phyloP scores from a whole-genome alignment of 2,888 invertebrate species.

The Ormyrus pomaceus region DNA sequence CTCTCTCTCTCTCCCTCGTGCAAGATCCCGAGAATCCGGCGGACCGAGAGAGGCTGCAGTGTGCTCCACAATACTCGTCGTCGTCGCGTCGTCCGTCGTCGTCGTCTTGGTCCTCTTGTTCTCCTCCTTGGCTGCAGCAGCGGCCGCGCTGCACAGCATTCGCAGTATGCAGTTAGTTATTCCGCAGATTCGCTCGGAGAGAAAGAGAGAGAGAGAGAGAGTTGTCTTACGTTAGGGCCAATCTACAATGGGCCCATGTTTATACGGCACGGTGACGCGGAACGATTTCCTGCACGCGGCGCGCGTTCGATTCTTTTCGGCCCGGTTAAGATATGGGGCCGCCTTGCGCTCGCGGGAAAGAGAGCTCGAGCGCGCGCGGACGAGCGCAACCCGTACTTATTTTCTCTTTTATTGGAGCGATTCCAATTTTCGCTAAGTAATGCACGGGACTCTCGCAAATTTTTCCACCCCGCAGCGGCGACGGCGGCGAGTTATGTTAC shows the following conservation, averaged over 20 bases:
- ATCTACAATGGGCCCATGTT: slow-evolving; percentile 26
- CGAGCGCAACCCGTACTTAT: neutral
- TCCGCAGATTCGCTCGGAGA: slow-evolving; percentile 34
- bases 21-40: slow-evolving; percentile 12
- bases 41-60: slow-evolving; percentile 7
- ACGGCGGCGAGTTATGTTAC: too few relatives aligned
- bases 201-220: slow-evolving; percentile 4
- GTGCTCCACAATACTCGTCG: slow-evolving; percentile 29
- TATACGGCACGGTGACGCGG: neutral
- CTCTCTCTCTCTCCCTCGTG: slow-evolving; percentile 9
- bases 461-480: too few relatives aligned
- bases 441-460: too few relatives aligned
- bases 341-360: too few relatives aligned
- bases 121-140: slow-evolving; percentile 19
- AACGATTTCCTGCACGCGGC: slow-evolving; percentile 12
- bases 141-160: neutral
- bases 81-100: slow-evolving; percentile 23
- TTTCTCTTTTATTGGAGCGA: slow-evolving; percentile 7
- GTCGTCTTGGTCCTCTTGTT: slow-evolving; percentile 22
- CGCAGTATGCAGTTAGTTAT: slow-evolving; percentile 39
- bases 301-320: neutral
- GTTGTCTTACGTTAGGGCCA: slow-evolving; percentile 20
- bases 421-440: slow-evolving; percentile 18
- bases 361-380: too few relatives aligned
- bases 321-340: too few relatives aligned